Evolutionary conservation across 2,113 vertebrate species (phyloP).

Genomic region (Emydura subglobosa): DNA sequence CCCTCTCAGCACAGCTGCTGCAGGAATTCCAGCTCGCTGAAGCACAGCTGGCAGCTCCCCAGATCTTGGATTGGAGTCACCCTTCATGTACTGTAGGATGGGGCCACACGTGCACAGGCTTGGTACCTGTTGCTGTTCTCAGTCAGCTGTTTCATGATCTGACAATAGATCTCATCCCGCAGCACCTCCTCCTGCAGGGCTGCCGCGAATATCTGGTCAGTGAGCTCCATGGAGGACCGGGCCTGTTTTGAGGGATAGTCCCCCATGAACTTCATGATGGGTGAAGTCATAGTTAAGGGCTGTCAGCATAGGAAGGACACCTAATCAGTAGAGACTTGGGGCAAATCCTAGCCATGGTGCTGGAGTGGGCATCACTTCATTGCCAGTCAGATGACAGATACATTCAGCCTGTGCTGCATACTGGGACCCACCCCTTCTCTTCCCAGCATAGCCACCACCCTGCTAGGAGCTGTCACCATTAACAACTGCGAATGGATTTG

Average conservation of each 20-base stretch:
- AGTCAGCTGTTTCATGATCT: constrained; percentile 97
- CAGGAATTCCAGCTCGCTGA: not conserved
- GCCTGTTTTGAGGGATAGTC: constrained; percentile 93
- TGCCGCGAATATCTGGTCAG: constrained; percentile 91
- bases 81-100: not conserved
- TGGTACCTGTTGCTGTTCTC: constrained; percentile 89
- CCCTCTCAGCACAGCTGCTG: not conserved
- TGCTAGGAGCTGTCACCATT: not conserved
- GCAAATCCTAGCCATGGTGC: not conserved
- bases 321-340: not conserved
- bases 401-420: not conserved
- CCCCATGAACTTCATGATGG: constrained; percentile 96
- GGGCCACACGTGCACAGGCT: not conserved
- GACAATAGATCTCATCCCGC: constrained; percentile 94
- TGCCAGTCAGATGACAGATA: not conserved
- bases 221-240: constrained; percentile 85
- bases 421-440: not conserved
- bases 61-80: not conserved
- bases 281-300: constrained; percentile 81
- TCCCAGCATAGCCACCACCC: not conserved
- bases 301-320: not conserved
- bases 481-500: not conserved
- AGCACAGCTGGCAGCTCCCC: not conserved
- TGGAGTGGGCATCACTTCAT: not conserved
- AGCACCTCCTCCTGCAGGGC: constrained; percentile 84